Base-by-base conservation (phyloP, 2,797 vertebrate genomes). In the Streptopelia turtur region DNA sequence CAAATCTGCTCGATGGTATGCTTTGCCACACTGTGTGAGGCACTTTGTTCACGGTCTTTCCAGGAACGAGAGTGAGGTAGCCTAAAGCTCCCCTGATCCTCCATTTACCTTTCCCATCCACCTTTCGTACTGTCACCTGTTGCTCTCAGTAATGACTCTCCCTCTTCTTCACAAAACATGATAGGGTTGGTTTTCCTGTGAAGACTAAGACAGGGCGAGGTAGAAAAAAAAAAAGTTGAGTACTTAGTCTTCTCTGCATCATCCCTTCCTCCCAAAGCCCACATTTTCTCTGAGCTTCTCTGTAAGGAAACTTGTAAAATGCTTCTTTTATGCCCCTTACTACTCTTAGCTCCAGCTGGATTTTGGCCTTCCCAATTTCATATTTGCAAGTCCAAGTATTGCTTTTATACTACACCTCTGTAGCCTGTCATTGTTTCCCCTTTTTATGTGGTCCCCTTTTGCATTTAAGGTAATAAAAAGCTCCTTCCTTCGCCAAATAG, bases 21-120 rank as follows among this genome's bases (percentile, higher is more conserved):
- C 11, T 56, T 41, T 56, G 53, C 21, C 35, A 30, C 20, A 9
- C 43, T 23, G 12, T 2, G 11, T 50, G 20, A 66, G 27, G 23
- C 27, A 43, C 8, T 11, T 43, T 1, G 1, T 49, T 18, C 45
- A 53, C 1, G 1, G 59, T 59, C 4, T 63, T 80, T n/a, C 47
- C 59, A 76, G 60, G 41, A 74, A 83, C 3, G 5, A 10, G 17
- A 3, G 11, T 4, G 3, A 65, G 24, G 20, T 21, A 93, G 31
- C 15, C 12, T 76, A 65, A 70, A 55, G 11, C 11, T 64, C 9
- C 30, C 10, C 14, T 84, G 14, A 49, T 53, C 14, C 21, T 64
- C 15, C 6, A 0, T 47, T 57, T 69, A 13, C 14, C 4, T 75
- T 65, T 81, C 39, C 47, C 22, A 31, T 43, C 9, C 15, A 27